phyloP scores from a whole-genome alignment of 2,113 vertebrate species.

The Cyprinodon variegatus region DNA sequence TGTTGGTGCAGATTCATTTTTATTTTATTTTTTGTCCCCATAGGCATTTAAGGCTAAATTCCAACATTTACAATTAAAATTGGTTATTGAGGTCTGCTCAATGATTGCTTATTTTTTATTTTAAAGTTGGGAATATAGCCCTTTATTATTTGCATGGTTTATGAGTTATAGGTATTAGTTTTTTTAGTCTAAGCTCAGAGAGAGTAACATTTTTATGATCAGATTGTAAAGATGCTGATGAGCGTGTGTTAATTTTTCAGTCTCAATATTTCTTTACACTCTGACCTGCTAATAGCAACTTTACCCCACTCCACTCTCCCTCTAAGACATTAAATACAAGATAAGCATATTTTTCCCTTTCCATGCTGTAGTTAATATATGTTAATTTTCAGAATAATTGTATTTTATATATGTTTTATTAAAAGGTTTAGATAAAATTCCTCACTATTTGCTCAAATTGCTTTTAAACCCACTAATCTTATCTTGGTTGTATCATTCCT shows the following conservation, averaged over 20 bases:
- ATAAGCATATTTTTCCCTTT: no score
- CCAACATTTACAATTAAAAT: not conserved
- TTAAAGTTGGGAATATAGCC: not conserved
- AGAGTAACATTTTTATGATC: not conserved
- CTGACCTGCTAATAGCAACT: not conserved
- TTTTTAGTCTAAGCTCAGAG: constrained; percentile 12
- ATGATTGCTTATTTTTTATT: constrained; percentile 16
- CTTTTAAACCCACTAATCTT: no score
- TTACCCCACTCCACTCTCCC: no score
- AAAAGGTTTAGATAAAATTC: no score
- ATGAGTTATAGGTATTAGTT: constrained; percentile 5
- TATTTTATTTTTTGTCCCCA: not conserved
- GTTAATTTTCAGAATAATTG: no score
- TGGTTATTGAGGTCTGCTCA: not conserved
- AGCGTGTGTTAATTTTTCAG: not conserved
- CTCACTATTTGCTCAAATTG: no score
- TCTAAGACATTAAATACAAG: no score
- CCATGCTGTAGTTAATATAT: no score
- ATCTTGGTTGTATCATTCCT: no score
- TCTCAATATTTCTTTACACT: not conserved
- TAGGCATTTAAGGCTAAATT: not conserved
- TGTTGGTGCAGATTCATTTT: constrained; percentile 32
- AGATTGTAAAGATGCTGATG: not conserved
- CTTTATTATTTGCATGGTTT: constrained; percentile 12
- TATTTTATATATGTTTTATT: no score